phyloP scores from a whole-genome alignment of 2,797 vertebrate genomes.

The Microtus californicus region DNA sequence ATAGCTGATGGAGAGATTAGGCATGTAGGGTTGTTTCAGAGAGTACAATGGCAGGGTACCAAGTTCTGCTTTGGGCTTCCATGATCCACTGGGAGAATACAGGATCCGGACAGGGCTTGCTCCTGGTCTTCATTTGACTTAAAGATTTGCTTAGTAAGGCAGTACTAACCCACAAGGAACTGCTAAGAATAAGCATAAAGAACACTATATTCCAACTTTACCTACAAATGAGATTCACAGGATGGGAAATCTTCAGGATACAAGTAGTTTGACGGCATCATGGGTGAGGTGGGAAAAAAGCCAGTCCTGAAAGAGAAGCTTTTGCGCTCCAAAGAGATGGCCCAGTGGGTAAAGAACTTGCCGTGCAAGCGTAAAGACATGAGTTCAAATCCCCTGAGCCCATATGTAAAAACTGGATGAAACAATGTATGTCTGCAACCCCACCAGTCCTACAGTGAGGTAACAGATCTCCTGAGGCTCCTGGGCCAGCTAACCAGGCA shows the following conservation, averaged over 20 bases:
- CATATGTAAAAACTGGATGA: not conserved
- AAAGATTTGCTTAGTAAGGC: not conserved
- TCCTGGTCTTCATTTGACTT: not conserved
- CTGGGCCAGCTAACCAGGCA: not conserved
- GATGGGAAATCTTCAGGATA: not conserved
- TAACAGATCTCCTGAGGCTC: not conserved
- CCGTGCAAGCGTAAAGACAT: not conserved
- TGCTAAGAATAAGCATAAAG: not conserved
- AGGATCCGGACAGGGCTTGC: not conserved
- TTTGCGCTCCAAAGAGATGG: not conserved
- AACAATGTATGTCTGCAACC: not conserved
- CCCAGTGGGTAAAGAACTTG: not conserved
- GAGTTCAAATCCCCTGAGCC: not conserved
- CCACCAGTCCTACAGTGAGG: not conserved
- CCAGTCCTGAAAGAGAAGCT: not conserved
- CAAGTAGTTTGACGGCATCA: not conserved
- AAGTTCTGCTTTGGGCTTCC: not conserved
- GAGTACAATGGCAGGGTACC: not conserved
- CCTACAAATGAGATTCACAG: not conserved
- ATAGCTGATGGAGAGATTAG: not conserved
- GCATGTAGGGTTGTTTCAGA: not conserved
- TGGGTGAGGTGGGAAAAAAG: not conserved
- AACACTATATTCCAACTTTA: not conserved
- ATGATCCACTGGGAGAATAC: fast-evolving
- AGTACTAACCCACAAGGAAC: not conserved